These are phyloP conservation scores for Catharus bicknelli DNA, from an alignment of 2,113 vertebrate species.

Conservation along the genomic window DNA sequence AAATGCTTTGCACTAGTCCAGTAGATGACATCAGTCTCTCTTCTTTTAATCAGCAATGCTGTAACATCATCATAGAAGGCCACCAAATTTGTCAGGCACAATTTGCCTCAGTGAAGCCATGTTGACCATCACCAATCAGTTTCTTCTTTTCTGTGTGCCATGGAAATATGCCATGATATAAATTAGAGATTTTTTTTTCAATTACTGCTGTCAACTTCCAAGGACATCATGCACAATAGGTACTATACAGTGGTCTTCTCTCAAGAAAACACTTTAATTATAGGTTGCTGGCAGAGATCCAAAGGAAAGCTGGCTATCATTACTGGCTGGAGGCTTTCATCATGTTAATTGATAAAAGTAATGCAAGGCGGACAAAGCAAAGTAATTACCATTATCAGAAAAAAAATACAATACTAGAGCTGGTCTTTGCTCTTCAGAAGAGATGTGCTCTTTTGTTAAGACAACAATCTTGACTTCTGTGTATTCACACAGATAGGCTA, in stretches of 20 bases:
- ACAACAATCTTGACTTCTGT: conserved; percentile 24
- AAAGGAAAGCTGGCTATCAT: conserved; percentile 53
- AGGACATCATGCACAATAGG: conserved; percentile 69
- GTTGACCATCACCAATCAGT: background rate
- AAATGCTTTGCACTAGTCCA: background rate
- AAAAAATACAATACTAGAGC: conserved; percentile 47
- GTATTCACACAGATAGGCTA: conserved; percentile 8
- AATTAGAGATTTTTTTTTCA: conserved; percentile 55
- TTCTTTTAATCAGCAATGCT: background rate
- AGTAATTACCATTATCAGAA: conserved; percentile 72
- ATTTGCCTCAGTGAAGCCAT: background rate
- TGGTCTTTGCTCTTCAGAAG: conserved; percentile 56
- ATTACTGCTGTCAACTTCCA: conserved; percentile 64
- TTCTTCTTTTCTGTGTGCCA: background rate
- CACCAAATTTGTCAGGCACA: background rate
- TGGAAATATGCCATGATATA: background rate
- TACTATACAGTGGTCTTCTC: conserved; percentile 53
- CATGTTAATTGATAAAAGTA: conserved; percentile 45
- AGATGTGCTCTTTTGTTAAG: conserved; percentile 53
- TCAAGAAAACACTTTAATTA: conserved; percentile 78
- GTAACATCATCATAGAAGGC: background rate
- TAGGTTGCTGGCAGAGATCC: conserved; percentile 61
- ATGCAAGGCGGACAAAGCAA: conserved; percentile 25
- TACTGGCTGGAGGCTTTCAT: conserved; percentile 47
- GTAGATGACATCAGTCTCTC: background rate